Base-by-base conservation (phyloP, 1,140 invertebrate species). In the Spodoptera litura region DNA sequence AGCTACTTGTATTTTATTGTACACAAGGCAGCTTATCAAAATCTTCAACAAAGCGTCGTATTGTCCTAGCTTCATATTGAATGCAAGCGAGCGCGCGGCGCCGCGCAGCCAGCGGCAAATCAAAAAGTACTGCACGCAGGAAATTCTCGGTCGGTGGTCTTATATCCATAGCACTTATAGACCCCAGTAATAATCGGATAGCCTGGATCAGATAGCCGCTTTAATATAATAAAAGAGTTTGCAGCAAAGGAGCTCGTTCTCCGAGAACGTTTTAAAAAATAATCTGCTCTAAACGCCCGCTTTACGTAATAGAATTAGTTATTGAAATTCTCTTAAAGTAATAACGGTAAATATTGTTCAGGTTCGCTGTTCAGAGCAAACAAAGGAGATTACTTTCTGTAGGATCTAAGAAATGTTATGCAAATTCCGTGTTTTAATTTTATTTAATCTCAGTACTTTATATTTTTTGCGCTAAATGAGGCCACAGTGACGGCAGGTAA, bases 141-240 rank as follows among this genome's bases (percentile, higher is more conserved):
- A 87, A 85, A 78, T 79, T 85, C 85, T 81, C 83, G 59, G 76
- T 84, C 75, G 88, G 89, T 90, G 91, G 89, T 91, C 89, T 78
- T 78, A 83, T 81, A 87, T 83, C 75, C 73, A 85, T 75, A 82
- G 78, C 77, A 56, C 62, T 61, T 81, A 35, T 12, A 31, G 25
- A 27, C 59, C 51, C 62, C 44, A 6, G 64, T 51, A 31, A 70
- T 70, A 58, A 70, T 68, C 35, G 25, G 35, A 73, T 73, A 73
- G 53, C 55, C 70, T 78, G 53, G 31, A 49, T 68, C 51, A 27
- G 52, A 73, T 73, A 59, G 27, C 70, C 35, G 9, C 20, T 73
- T 59, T 58, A 59, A 58, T 56, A 38, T 58, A 59, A 56, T 73
- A 53, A 73, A 73, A 58, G 55, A 59, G 35, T 15, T 73, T 73